Base-by-base conservation (phyloP, 2,113 vertebrate species). In the Perognathus longimembris region DNA sequence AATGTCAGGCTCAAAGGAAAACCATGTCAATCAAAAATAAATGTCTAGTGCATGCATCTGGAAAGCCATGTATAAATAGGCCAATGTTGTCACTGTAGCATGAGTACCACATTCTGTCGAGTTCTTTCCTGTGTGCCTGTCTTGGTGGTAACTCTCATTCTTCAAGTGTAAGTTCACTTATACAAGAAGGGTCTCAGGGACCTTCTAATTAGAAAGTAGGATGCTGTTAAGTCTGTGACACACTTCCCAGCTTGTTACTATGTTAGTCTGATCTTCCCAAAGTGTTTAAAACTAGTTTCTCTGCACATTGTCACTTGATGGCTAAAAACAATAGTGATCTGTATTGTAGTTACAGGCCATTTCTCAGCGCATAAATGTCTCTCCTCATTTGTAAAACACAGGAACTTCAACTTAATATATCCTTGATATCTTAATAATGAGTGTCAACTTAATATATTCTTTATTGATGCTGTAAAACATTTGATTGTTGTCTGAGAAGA, bases 321-420 rank as follows among this genome's bases (percentile, higher is more conserved):
- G 12, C 10, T 21, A 79, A 6, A 66, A 79, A 40, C 36, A 40
- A 69, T 54, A 30, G 69, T 63, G 26, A 45, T 32, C 76, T 94
- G 81, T 78, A 50, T 84, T 80, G 86, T 36, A 71, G n/a, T 74
- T 26, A 4, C 26, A 36, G 45, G 64, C 89, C 6, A 57, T 78
- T 91, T 96, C 66, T 80, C 28, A 84, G 34, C 12, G n/a, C 88
- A 84, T 80, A 82, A 28, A 45, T 59, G 63, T 54, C 50, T 54
- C 50, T 54, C 50, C 50, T 54, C 50, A 54, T 54, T 54, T 54
- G 50, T 54, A 54, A 54, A 54, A 15, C 50, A 54, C 15, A 4
- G 50, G 50, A 54, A 54, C 17, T 54, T 54, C 50, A 54, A 54
- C 50, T 54, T 54, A 54, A 54, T 54, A 54, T 54, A 54, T 54